These are phyloP conservation scores for Alloscopus bannaensis DNA, from an alignment of 2,888 invertebrate genomes.

Conservation along the genomic window DNA sequence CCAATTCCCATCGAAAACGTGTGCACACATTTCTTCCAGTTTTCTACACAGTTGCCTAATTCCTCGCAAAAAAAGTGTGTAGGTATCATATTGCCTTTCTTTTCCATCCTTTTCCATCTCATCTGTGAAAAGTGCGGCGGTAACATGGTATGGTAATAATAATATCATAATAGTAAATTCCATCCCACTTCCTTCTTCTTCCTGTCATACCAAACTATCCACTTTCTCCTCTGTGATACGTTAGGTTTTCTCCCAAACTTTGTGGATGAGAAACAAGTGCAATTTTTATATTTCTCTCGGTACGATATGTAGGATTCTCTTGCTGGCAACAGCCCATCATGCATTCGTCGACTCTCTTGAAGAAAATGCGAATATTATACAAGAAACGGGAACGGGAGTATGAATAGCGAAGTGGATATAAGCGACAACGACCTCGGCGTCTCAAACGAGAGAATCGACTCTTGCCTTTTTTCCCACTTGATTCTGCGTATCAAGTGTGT, in stretches of 20 bases:
- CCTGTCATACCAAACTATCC: neutral
- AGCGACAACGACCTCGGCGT: constrained; percentile 12
- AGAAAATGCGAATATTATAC: too few relatives aligned
- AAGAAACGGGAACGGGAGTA: too few relatives aligned
- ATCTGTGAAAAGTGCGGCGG: neutral
- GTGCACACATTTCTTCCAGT: neutral
- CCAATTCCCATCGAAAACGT: neutral
- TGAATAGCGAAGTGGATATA: constrained; percentile 2
- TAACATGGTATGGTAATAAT: constrained; percentile 4
- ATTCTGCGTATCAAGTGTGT: neutral
- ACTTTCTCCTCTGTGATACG: neutral
- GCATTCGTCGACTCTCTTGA: too few relatives aligned
- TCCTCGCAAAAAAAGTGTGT: too few relatives aligned
- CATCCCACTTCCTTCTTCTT: constrained; percentile 2
- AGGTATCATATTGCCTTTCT: too few relatives aligned
- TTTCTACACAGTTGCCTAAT: too few relatives aligned
- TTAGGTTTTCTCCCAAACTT: neutral
- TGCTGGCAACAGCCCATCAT: neutral
- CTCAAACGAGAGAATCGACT: neutral
- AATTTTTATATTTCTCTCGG: neutral
- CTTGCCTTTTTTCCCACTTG: constrained; percentile 5
- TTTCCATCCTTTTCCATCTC: constrained; percentile 11
- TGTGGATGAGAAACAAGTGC: neutral
- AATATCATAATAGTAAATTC: constrained; percentile 6
- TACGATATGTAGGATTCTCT: neutral